Evolutionary conservation across 1,140 invertebrate species (phyloP), one percentile per base, ranked within the genome.

Genomic region (Bradysia coprophila): DNA sequence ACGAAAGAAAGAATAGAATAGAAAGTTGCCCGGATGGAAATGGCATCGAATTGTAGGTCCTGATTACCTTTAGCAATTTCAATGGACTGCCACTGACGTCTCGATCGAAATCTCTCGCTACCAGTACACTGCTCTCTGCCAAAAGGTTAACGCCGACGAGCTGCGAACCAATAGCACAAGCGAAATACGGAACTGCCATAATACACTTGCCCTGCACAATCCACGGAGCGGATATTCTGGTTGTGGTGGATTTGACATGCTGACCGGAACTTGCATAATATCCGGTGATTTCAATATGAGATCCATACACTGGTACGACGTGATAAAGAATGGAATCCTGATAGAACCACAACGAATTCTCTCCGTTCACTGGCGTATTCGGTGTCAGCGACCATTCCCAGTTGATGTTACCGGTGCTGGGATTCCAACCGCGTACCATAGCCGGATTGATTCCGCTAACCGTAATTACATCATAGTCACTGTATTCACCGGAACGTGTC

Each of bases 341-440:
- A 32, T 78, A 69, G 52, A 73, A 68, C 75, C 75, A 80, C 37
- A 68, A 50, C 0, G 65, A 63, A 43, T 62, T 56, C 10, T 62
- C 56, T 2, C 64, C 63, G 3, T 63, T 60, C 0, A 64, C 54
- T 4, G 62, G 59, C 43, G 66, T 62, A 32, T 68, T 53, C 2
- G 71, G 57, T 43, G 63, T 64, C 3, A 72, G 42, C 2, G 67
- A 66, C 73, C 73, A 76, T 49, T 77, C 74, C 65, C 66, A 72
- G 11, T 57, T 51, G 1, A 59, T 51, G 21, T 71, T 59, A 47
- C 85, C 85, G 50, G 72, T 76, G 13, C 69, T 69, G 13, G 73
- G 57, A 53, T 82, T 76, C 81, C 85, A 90, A 21, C 76, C 78
- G 43, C 86, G 63, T 10, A 90, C 72, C 42, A 83, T 56, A 41